Base-by-base conservation (phyloP, 1,140 invertebrate species). In the Leptinotarsa texana region DNA sequence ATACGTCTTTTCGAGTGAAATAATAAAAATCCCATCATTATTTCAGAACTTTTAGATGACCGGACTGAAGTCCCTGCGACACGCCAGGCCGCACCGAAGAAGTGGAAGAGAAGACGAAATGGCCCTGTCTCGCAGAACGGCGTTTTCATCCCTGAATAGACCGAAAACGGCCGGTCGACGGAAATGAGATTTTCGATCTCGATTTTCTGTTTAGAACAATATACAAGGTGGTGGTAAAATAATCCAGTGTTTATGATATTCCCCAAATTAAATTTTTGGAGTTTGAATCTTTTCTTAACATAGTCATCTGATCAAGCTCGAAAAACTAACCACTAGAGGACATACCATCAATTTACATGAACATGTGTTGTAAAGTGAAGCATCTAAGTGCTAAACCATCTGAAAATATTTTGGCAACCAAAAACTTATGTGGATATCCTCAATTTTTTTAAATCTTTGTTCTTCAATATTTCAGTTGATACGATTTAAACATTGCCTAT, bases 61-160 rank as follows among this genome's bases (percentile, higher is more conserved):
- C 51, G n/a, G 13, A 57, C 51, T 15, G 49, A 13, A 57, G 27
- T 33, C 15, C 13, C 13, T 17, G 15, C 51, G 15, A 57, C 15
- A 57, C 51, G 13, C 15, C 51, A 15, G 51, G 5, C 51, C 51
- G n/a, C 51, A 18, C n/a, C 51, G 51, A 57, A 57, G n/a, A 57
- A 57, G 51, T 21, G 63, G 63, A 33, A 11, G 21, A 33, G 17
- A 65, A 17, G 27, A 15, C 63, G 63, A 65, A 65, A 65, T 33
- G 63, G 63, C 63, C 13, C 22, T 5, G 27, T 65, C 22, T n/a
- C 17, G 17, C 63, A 65, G 18, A 47, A 70, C 49, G 69, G 57
- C 51, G 51, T 57, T 57, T 70, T 70, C 51, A 70, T 70, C 69
- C 69, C 57, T 70, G 69, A 70, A 70, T 70, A 70, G 49, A 70